A percentile compares a stretch with the other conserved stretches of the same genome.
Evolutionary conservation across 2,888 invertebrate genomes (phyloP).

Genomic region (Chrysolina americana): DNA sequence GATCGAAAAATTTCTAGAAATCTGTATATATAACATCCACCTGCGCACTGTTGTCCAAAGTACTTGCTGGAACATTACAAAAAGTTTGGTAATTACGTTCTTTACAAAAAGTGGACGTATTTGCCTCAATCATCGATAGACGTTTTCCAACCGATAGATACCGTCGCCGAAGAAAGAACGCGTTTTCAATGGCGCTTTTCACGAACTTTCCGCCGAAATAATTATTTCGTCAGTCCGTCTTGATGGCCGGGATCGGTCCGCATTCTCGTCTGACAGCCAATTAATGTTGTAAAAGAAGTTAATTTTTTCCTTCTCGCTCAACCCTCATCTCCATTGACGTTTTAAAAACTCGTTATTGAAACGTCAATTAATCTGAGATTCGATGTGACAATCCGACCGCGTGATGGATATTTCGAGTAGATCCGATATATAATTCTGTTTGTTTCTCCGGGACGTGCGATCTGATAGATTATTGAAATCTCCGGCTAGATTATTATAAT

Average conservation of each 20-base stretch:
- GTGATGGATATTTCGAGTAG: conserved; percentile 52
- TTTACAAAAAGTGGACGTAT: not conserved
- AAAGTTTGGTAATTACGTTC: too few species aligned
- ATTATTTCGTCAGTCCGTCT: conserved; percentile 19
- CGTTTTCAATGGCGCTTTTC: conserved; percentile 23
- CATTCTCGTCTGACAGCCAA: conserved; percentile 59
- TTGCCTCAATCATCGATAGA: not conserved
- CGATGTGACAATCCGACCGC: conserved; percentile 56
- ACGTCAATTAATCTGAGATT: conserved; percentile 63
- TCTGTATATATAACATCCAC: too few species aligned
- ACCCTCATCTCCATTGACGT: conserved; percentile 60
- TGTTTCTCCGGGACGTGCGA: conserved; percentile 38
- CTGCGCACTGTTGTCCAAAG: too few species aligned
- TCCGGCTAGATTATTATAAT: conserved; percentile 17
- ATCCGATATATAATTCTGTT: conserved; percentile 35
- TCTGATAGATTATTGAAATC: conserved; percentile 54
- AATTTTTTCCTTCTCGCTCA: conserved; percentile 51
- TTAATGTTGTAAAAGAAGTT: conserved; percentile 59
- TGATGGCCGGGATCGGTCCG: conserved; percentile 30
- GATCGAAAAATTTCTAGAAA: too few species aligned
- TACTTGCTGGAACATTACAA: too few species aligned
- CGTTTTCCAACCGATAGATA: not conserved
- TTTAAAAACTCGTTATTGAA: conserved; percentile 66
- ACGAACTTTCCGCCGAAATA: conserved; percentile 32
- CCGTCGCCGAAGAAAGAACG: not conserved